Percentiles rank a stretch among this genome's conserved stretches.
phyloP scores from a whole-genome alignment of 2,888 invertebrate species.

The Lepidochrysops patricia region DNA sequence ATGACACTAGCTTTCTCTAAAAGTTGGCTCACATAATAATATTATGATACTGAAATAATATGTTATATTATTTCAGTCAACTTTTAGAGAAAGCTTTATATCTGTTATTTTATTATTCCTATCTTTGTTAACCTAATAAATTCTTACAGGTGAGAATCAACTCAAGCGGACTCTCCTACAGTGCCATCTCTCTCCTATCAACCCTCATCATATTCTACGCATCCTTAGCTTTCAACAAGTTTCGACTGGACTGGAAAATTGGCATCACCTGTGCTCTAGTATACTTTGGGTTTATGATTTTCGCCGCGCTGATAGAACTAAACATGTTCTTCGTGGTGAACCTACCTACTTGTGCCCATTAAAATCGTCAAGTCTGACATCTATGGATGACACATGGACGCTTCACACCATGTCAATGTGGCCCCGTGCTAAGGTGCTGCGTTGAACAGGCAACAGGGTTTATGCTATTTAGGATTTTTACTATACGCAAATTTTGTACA shows the following conservation, averaged over 20 bases:
- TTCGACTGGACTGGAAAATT: slow-evolving; percentile 80
- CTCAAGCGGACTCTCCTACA: slow-evolving; percentile 84
- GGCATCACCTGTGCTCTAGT: slow-evolving; percentile 79
- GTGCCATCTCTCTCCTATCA: slow-evolving; percentile 81
- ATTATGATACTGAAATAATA: no score
- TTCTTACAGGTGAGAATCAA: slow-evolving; percentile 76
- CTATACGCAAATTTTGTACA: no score
- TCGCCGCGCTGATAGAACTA: slow-evolving; percentile 83
- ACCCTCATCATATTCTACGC: slow-evolving; percentile 81
- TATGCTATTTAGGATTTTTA: no score
- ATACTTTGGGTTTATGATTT: slow-evolving; percentile 78
- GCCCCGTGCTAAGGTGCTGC: not conserved
- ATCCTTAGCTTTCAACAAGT: slow-evolving; percentile 78
- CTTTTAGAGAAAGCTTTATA: no score
- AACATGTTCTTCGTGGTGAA: slow-evolving; percentile 85
- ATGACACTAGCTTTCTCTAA: no score
- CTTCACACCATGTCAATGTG: no score
- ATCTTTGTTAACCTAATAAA: no score
- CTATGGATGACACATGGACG: not conserved
- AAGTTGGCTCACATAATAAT: no score
- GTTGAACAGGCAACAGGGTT: no score
- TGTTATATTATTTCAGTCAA: no score
- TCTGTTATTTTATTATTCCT: not conserved
- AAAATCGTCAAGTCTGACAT: not conserved
- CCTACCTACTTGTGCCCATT: slow-evolving; percentile 79